These are phyloP conservation scores for Callinectes sapidus DNA, from an alignment of 2,888 invertebrate genomes.

Conservation along the genomic window DNA sequence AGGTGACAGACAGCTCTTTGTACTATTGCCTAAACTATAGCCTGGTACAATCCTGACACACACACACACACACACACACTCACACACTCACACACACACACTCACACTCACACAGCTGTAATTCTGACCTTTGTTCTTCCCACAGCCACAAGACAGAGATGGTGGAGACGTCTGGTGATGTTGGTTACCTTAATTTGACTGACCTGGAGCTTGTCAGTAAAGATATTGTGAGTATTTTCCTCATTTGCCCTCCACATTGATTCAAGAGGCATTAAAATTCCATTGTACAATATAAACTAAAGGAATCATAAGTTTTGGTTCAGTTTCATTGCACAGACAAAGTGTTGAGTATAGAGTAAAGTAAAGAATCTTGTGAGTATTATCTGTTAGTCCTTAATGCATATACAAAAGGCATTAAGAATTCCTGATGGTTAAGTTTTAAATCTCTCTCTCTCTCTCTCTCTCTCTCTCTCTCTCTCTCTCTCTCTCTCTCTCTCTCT, in stretches of 20 bases:
- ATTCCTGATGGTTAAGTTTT: too few relatives aligned
- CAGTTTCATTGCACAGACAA: background rate
- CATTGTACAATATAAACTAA: too few relatives aligned
- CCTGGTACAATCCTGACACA: too few relatives aligned
- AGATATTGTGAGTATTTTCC: slow-evolving; percentile 70
- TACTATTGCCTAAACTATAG: background rate
- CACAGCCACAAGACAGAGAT: slow-evolving; percentile 89
- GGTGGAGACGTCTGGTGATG: slow-evolving; percentile 92
- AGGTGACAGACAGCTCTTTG: slow-evolving; percentile 77
- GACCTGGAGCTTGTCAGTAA: slow-evolving; percentile 87
- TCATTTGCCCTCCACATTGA: background rate
- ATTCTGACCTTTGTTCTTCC: background rate
- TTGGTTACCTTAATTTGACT: slow-evolving; percentile 92
- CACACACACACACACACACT: too few relatives aligned
- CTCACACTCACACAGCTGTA: background rate
- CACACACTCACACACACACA: too few relatives aligned
- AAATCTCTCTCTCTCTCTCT: background rate
- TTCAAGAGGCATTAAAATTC: background rate
- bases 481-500: background rate
- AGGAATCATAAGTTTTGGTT: background rate
- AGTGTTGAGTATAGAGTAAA: too few relatives aligned
- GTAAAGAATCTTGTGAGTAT: too few relatives aligned
- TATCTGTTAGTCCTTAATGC: too few relatives aligned
- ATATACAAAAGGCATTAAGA: too few relatives aligned
- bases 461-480: background rate